Base-by-base conservation (phyloP, 2,888 invertebrate species). In the Prenolepis imparis region DNA sequence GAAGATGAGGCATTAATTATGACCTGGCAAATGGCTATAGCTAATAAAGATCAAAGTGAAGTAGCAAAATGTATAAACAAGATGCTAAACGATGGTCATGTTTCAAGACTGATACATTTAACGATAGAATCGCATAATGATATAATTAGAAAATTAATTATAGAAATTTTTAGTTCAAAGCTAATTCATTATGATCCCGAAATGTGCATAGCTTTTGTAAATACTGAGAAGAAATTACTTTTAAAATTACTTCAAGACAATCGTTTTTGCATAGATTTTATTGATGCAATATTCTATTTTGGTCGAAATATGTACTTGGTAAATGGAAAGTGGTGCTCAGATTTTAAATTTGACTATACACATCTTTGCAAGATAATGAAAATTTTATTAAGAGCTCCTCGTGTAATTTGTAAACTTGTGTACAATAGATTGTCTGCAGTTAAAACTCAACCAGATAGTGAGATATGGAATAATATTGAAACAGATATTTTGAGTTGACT, bases 341-440 rank as follows among this genome's bases (percentile, higher is more conserved):
- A 95, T 87, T 86, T 94, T 75, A 95, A 96, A 86, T 93, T 97
- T 41, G 94, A 95, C 83, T 96, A 96, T 91, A 93, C 95, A 0
- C 95, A 96, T 90, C 93, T 97, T 80, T 91, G 95, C 2, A 89
- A 90, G 48, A 91, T 96, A 52, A 93, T 96, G 0, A 94, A 94
- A 88, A 94, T 89, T 83, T 93, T 97, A 41, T 94, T 95, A 85
- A 91, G 92, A 72, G 95, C 93, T 87, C 94, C 85, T 90, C 90
- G 90, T 86, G 84, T 91, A 78, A 90, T 96, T 28, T 95, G 95
- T 89, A 90, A 95, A 28, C 93, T 94, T 81, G 95, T 96, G 89
- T 91, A 95, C 57, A 93, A 94, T 87, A 95, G 95, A 85, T 86
- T 96, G 28, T 92, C 93, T 77, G 92, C 95, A 83, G 95, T 95